Percentiles rank a stretch among this genome's conserved stretches.
These are phyloP conservation scores for Scolanthus callimorphus DNA, from an alignment of 92 coral and sea anemone genomes.

Conservation along the genomic window DNA sequence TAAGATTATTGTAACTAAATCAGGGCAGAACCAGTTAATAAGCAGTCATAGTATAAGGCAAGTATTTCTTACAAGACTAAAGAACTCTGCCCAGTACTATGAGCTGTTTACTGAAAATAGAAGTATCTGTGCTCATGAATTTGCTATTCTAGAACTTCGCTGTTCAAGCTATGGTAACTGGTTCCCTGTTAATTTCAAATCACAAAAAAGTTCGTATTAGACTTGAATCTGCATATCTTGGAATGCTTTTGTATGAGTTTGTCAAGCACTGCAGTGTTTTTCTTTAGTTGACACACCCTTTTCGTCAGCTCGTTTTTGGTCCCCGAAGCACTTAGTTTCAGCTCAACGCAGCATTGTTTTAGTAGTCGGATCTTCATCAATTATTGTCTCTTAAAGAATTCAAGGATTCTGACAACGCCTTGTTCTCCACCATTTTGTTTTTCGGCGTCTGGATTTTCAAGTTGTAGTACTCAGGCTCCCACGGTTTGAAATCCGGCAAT, in stretches of 20 bases:
- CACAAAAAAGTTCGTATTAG: conserved; percentile 26
- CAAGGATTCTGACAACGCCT: too few relatives aligned
- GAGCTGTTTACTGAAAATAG: background rate
- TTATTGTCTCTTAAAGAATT: conserved; percentile 6
- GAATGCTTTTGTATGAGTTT: conserved; percentile 11
- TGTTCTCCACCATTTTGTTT: too few relatives aligned
- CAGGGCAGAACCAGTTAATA: too few relatives aligned
- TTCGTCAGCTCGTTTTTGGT: conserved; percentile 26
- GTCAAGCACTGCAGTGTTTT: conserved; percentile 12
- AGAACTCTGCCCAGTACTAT: background rate
- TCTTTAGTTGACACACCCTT: conserved; percentile 18
- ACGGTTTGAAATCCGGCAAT: too few relatives aligned
- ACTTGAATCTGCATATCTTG: conserved; percentile 10
- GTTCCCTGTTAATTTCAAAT: conserved; percentile 4
- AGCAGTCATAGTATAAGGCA: too few relatives aligned
- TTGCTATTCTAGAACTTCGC: background rate
- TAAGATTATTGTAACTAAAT: too few relatives aligned
- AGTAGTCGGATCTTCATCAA: conserved; percentile 30
- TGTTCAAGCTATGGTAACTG: background rate
- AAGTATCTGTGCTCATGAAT: background rate
- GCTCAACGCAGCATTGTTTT: conserved; percentile 20
- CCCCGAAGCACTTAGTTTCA: conserved; percentile 29
- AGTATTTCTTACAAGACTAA: conserved; percentile 27
- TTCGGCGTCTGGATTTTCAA: too few relatives aligned
- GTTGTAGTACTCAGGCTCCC: too few relatives aligned